phyloP scores from a whole-genome alignment of 2,888 invertebrate species.

The Morpho helenor region DNA sequence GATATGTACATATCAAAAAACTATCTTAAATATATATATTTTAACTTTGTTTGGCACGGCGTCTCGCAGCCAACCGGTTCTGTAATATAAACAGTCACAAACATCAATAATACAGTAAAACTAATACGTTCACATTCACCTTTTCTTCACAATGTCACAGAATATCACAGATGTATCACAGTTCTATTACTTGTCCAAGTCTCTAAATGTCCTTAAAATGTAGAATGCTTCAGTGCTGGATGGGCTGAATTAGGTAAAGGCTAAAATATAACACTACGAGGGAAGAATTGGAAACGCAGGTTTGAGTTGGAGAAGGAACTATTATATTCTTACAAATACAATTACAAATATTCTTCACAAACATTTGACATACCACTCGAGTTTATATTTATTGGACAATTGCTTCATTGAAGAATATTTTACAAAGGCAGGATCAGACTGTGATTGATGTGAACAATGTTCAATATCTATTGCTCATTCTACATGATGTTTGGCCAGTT shows the following conservation, averaged over 20 bases:
- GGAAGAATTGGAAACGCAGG: neutral
- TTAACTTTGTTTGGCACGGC: constrained; percentile 50
- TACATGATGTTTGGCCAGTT: too few relatives aligned
- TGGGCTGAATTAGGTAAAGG: constrained; percentile 5
- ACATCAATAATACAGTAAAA: constrained; percentile 48
- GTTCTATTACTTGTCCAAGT: constrained; percentile 25
- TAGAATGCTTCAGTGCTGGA: constrained; percentile 18
- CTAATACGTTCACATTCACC: constrained; percentile 36
- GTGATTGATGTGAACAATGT: too few relatives aligned
- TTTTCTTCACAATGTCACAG: constrained; percentile 41
- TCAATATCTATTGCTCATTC: too few relatives aligned
- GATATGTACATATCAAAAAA: constrained; percentile 7
- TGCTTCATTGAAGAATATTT: too few relatives aligned
- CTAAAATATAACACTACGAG: neutral
- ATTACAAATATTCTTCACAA: too few relatives aligned
- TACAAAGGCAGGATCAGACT: too few relatives aligned
- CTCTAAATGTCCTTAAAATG: constrained; percentile 23
- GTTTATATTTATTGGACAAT: too few relatives aligned
- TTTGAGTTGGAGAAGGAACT: neutral
- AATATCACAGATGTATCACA: constrained; percentile 47
- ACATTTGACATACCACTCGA: too few relatives aligned
- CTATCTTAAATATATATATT: constrained; percentile 12
- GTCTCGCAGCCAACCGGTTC: constrained; percentile 53
- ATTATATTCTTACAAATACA: too few relatives aligned
- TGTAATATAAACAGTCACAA: constrained; percentile 72